Evolutionary conservation across 2,113 vertebrate species (phyloP), one percentile per base, ranked within the genome.

Genomic region (Dascyllus trimaculatus): DNA sequence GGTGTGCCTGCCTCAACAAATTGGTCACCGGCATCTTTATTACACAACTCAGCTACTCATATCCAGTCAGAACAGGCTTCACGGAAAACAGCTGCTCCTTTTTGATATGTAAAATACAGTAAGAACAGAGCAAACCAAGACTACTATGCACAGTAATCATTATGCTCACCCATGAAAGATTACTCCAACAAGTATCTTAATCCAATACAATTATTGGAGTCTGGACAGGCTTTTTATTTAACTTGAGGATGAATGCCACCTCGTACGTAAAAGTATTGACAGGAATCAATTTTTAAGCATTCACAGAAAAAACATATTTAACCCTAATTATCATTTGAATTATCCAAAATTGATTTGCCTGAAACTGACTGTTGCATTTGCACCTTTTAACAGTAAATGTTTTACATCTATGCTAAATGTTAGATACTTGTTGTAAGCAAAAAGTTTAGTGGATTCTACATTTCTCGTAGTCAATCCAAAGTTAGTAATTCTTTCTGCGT

Each of bases 21-120:
- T 46, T 59, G 58, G 43, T 54, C 15, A 45, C 21, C 15, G 11
- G 77, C 15, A 71, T 64, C 61, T 62, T 71, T 46, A 77, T 86
- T 85, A 82, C 78, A 81, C 66, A 71, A 84, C 67, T 62, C 4
- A 35, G 71, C 74, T 53, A n/a, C 43, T 61, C 46, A 40, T 43
- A 84, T 56, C 67, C 64, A 76, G 78, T 81, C 10, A 45, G 70
- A 85, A 80, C 29, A 81, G 22, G 82, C 71, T 63, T 38, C 63
- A 59, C 21, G 43, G 63, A 74, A 85, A 53, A 25, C 52, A 73
- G 32, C 24, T n/a, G 32, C 5, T 60, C 17, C n/a, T 64, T 43
- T 49, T 25, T 29, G 7, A 59, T 57, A 26, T 65, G 64, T 75
- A 21, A 18, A 68, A 19, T 54, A 59, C 51, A 59, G 56, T 19